Conservation (phyloP, 2,888 invertebrate species). For the Lepidocyrtoides sp. region DNA sequence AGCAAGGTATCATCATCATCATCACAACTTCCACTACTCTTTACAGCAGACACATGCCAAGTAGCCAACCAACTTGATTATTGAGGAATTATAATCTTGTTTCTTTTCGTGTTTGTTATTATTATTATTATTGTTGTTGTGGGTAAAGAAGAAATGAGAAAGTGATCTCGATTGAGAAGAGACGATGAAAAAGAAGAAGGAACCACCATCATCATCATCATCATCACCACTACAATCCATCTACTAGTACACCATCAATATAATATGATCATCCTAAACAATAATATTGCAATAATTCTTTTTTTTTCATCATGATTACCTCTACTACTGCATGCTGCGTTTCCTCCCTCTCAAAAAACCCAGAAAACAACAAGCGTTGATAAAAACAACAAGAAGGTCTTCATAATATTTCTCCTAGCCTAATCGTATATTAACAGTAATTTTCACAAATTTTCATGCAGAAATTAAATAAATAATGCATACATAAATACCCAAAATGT, state of each 20-base stretch:
- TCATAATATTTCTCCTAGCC: neutral
- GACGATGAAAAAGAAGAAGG: conserved; percentile 67
- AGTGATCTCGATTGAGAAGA: conserved; percentile 78
- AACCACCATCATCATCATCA: conserved; percentile 38
- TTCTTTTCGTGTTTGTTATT: conserved; percentile 62
- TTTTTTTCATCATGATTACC: conserved; percentile 25
- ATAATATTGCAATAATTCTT: neutral
- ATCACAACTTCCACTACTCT: neutral
- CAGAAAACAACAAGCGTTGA: conserved; percentile 15
- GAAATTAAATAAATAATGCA: conserved; percentile 44
- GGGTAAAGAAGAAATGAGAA: conserved; percentile 74
- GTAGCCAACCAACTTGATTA: conserved; percentile 47
- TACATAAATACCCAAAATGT: conserved; percentile 6
- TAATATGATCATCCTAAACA: neutral
- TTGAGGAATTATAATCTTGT: conserved; percentile 66
- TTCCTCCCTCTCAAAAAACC: conserved; percentile 60
- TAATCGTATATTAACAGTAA: conserved; percentile 11
- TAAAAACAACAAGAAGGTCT: neutral
- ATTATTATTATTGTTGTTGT: conserved; percentile 66
- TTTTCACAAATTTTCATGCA: conserved; percentile 67
- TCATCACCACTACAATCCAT: conserved; percentile 19
- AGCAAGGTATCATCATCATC: conserved; percentile 50
- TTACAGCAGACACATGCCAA: neutral
- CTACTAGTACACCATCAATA: neutral
- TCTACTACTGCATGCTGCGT: conserved; percentile 25